A percentile compares a stretch with the other conserved stretches of the same genome.
Evolutionary conservation across 2,113 vertebrate species (phyloP).

Genomic region (Melanocharis versteri): DNA sequence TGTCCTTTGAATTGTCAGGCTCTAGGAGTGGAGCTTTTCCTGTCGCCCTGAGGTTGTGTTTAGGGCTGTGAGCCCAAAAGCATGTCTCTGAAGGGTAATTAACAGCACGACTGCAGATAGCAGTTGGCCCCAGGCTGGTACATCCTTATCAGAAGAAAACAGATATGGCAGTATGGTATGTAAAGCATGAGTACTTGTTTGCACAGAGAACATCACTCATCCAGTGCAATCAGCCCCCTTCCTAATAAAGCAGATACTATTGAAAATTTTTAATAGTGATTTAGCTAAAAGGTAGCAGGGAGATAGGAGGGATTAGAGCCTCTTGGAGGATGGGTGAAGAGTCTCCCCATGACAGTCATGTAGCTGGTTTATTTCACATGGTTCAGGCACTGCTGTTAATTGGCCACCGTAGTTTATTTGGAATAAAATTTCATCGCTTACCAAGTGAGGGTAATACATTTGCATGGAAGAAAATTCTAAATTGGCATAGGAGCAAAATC

Average conservation of each 20-base stretch:
- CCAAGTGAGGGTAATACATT: neutral
- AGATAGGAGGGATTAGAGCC: neutral
- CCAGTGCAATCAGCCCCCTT: neutral
- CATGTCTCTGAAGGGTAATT: neutral
- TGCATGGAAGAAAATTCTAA: neutral
- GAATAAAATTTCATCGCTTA: neutral
- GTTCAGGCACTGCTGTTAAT: neutral
- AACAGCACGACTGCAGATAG: neutral
- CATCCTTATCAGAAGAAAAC: constrained; percentile 5
- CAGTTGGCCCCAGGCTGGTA: neutral
- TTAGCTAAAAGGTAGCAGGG: neutral
- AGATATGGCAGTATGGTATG: neutral
- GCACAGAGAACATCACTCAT: neutral
- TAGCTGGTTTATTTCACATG: neutral
- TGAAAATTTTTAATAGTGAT: neutral
- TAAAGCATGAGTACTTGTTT: neutral
- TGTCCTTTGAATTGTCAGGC: neutral
- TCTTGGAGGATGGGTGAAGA: neutral
- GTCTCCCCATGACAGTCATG: neutral
- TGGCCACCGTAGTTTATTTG: neutral
- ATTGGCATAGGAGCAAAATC: neutral
- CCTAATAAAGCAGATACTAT: neutral
- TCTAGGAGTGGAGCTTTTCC: neutral
- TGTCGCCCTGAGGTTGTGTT: neutral
- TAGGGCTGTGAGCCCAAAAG: neutral